These are phyloP conservation scores for Spilosoma lubricipeda DNA, from an alignment of 2,888 invertebrate species.

Conservation along the genomic window DNA sequence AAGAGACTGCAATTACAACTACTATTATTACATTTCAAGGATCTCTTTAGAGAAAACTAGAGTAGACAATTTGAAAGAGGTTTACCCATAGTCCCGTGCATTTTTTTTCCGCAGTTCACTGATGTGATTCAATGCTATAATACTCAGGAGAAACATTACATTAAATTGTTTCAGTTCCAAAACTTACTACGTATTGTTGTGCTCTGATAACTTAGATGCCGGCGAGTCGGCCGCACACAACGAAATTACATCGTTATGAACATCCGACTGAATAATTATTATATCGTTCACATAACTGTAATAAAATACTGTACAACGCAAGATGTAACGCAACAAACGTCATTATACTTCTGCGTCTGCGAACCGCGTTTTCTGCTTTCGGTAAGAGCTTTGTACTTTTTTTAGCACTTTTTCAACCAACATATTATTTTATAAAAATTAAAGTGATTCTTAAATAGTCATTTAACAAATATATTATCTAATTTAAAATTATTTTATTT, in stretches of 20 bases:
- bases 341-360: slow-evolving; percentile 1
- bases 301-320: slow-evolving; percentile 19
- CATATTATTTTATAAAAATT: background rate
- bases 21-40: background rate
- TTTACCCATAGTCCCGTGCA: background rate
- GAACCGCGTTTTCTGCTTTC: background rate
- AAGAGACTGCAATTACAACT: background rate
- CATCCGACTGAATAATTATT: slow-evolving; percentile 22
- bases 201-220: slow-evolving; percentile 40
- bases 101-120: background rate
- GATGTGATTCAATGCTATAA: background rate
- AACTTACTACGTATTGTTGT: slow-evolving; percentile 24
- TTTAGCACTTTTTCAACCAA: background rate
- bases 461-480: background rate
- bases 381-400: background rate
- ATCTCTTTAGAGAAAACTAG: background rate
- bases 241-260: slow-evolving; percentile 22
- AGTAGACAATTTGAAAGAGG: background rate
- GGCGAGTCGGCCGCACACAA: slow-evolving; percentile 22
- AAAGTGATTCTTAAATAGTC: background rate
- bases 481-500: background rate
- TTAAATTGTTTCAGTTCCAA: slow-evolving; percentile 19
- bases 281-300: slow-evolving; percentile 23
- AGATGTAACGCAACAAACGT: background rate
- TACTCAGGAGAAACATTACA: background rate